Percentiles rank a stretch among this genome's conserved stretches.
phyloP scores from a whole-genome alignment of 2,797 vertebrate species.

The Hydrocynus forskahlii region DNA sequence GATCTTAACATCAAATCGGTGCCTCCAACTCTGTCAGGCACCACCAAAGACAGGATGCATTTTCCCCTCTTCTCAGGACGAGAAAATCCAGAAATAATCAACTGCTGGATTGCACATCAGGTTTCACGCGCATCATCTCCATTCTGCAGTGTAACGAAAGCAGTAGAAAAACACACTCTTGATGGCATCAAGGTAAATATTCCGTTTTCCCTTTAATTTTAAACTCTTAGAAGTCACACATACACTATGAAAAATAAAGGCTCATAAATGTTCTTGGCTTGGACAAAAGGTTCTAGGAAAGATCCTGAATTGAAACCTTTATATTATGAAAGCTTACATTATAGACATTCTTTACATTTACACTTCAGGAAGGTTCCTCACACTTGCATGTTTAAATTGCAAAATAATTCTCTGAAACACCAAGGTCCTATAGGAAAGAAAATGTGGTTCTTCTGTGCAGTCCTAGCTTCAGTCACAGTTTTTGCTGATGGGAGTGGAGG shows the following conservation, averaged over 20 bases:
- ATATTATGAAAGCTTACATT: no score
- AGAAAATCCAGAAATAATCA: conserved; percentile 71
- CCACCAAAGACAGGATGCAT: conserved; percentile 64
- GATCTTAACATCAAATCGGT: conserved; percentile 44
- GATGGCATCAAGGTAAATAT: conserved; percentile 8
- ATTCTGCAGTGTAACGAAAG: conserved; percentile 71
- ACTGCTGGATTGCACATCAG: conserved; percentile 68
- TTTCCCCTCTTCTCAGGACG: conserved; percentile 70
- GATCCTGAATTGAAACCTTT: neutral
- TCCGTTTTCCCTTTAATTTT: conserved; percentile 38
- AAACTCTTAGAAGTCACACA: conserved; percentile 32
- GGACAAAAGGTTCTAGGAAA: neutral
- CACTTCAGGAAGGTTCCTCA: neutral
- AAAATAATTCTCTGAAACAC: no score
- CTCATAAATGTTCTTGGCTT: neutral
- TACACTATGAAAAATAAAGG: neutral
- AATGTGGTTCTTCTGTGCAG: no score
- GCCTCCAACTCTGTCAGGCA: conserved; percentile 64
- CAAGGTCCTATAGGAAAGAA: no score
- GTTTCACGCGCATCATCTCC: conserved; percentile 72
- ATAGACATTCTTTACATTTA: no score
- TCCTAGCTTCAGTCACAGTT: no score
- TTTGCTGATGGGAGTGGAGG: no score
- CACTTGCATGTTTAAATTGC: no score
- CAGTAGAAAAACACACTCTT: conserved; percentile 67